Base-by-base conservation (phyloP, 1,140 invertebrate species). In the Panonychus citri region DNA sequence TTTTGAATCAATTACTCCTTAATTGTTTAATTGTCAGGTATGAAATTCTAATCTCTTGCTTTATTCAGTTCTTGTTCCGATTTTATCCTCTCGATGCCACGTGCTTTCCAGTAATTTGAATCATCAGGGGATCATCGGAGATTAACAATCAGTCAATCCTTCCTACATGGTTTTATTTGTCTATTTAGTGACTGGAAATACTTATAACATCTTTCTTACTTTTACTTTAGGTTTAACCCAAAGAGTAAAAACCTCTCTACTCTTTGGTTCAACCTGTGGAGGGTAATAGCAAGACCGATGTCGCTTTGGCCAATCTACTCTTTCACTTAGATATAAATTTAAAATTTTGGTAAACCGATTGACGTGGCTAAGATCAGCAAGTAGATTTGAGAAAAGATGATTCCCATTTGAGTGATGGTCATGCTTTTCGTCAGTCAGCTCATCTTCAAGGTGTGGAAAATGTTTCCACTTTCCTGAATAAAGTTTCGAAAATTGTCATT, bases 401-500 rank as follows among this genome's bases (percentile, higher is more conserved):
- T 12, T n/a, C 51, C 7, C 15, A 59, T 26, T 24, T 56, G 12
- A 57, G 7, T 17, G 57, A 30, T 59, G 51, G 48, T 68, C 55
- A 54, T 21, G 76, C 81, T 42, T 85, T 93, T 60, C 78, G 82
- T 59, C 76, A 87, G 57, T 84, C 83, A 40, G 70, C 83, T 25
- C 72, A 73, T 26, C 62, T 81, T 3, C 69, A 68, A 39, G 78
- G 77, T 1, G 68, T 72, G 24, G 53, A 50, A 39, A 75, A 76
- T 59, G 75, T 79, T 40, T 66, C 62, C 43, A 67, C 69, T 56
- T 80, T 81, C 39, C 76, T 78, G 55, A 78, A 85, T 56, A 77
- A 82, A 50, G 81, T 93, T 50, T 86, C 91, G 72, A 87, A 93
- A 72, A 80, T 85, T 43, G 74, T 94, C 61, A 80, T 86, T 13